Evolutionary conservation across 2,888 invertebrate genomes (phyloP).

Genomic region (Anthrax anthrax): DNA sequence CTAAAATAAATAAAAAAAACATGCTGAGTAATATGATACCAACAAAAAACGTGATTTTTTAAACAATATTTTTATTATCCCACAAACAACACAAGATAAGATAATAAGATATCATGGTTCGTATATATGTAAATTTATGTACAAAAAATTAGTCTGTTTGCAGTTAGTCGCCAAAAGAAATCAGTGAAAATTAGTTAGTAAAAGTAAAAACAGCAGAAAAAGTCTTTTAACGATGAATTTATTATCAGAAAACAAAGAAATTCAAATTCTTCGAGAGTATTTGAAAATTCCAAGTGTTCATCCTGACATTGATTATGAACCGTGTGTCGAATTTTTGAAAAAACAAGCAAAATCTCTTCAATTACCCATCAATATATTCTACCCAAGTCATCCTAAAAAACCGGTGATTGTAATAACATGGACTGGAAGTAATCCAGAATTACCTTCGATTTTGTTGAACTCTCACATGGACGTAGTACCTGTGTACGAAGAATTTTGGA

Average conservation of each 20-base stretch:
- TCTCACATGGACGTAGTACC: conserved; percentile 95
- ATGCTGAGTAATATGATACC: no score
- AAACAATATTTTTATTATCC: no score
- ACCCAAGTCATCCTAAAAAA: conserved; percentile 41
- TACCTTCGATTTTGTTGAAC: conserved; percentile 69
- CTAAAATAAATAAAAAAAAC: no score
- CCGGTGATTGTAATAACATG: conserved; percentile 73
- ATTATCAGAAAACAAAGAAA: conserved; percentile 41
- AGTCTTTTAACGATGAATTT: background rate
- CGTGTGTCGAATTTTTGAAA: conserved; percentile 55
- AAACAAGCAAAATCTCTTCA: conserved; percentile 52
- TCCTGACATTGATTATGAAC: conserved; percentile 67
- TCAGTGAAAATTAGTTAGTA: no score
- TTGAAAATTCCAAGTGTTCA: conserved; percentile 76
- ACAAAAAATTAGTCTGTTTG: no score
- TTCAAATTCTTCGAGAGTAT: conserved; percentile 73
- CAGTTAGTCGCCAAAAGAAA: no score
- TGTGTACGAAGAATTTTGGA: conserved; percentile 78
- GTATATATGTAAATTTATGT: no score
- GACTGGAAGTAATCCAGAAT: conserved; percentile 52
- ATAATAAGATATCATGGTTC: no score
- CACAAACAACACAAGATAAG: no score
- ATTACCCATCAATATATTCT: conserved; percentile 46
- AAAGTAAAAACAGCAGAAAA: no score
- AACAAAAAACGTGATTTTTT: no score